phyloP scores from a whole-genome alignment of 2,113 vertebrate species.

The Prionailurus viverrinus region DNA sequence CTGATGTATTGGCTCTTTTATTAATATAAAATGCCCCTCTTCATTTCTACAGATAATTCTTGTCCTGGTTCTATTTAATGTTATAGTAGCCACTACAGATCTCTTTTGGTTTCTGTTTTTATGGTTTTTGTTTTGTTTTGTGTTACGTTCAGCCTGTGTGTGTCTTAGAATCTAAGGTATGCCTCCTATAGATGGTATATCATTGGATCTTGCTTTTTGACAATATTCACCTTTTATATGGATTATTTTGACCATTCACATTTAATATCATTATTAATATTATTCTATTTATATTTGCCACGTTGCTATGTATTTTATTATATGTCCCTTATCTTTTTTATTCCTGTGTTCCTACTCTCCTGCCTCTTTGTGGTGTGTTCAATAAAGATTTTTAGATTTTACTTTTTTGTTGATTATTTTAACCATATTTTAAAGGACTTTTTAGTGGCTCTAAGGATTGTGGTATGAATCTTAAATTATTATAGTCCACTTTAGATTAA shows the following conservation, averaged over 20 bases:
- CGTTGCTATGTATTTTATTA: not conserved
- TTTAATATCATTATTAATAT: not conserved
- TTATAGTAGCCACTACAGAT: not conserved
- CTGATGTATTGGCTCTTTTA: not conserved
- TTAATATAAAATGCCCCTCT: not conserved
- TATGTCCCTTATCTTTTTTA: not conserved
- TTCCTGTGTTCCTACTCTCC: not conserved
- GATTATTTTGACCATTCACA: not conserved
- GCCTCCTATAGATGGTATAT: not conserved
- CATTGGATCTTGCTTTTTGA: not conserved
- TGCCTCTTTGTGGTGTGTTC: not conserved
- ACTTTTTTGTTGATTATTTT: conserved; percentile 20
- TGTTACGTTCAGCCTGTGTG: not conserved
- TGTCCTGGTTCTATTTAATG: not conserved
- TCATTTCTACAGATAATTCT: not conserved
- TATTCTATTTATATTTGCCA: not conserved
- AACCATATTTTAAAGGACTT: not conserved
- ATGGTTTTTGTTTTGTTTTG: not conserved
- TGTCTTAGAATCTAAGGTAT: not conserved
- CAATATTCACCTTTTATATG: not conserved
- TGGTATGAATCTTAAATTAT: not conserved
- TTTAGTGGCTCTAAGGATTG: conserved; percentile 6
- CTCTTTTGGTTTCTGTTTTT: not conserved
- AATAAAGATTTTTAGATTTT: conserved; percentile 26
- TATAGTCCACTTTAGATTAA: not conserved